These are phyloP conservation scores for Rousettus leschenaultii DNA, from an alignment of 2,113 vertebrate species.

Conservation along the genomic window DNA sequence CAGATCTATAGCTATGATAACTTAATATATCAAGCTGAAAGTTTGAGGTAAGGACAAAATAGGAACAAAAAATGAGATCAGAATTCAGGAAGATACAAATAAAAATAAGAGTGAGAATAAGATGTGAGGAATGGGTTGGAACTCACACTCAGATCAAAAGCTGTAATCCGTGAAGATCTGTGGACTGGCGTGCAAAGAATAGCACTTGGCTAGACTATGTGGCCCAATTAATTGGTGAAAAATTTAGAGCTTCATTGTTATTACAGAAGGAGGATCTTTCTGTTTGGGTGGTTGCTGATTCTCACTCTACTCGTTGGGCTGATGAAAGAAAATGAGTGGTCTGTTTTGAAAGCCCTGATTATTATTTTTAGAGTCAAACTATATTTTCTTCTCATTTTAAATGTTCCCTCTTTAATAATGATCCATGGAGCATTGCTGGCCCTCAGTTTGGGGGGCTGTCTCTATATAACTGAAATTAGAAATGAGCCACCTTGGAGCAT, in stretches of 20 bases:
- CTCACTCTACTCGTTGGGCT: neutral
- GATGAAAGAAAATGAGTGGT: neutral
- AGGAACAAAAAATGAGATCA: neutral
- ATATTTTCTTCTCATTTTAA: neutral
- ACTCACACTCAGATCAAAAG: neutral
- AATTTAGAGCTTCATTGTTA: too few species aligned
- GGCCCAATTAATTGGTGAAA: neutral
- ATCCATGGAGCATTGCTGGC: neutral
- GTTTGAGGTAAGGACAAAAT: neutral
- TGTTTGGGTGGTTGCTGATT: neutral
- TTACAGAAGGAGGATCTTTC: neutral
- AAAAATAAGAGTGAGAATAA: neutral
- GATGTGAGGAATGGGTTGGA: neutral
- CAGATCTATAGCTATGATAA: neutral
- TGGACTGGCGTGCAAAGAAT: neutral
- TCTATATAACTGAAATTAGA: slow-evolving; percentile 7
- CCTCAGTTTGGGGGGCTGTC: slow-evolving; percentile 7
- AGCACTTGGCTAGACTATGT: neutral
- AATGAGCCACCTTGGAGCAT: slow-evolving; percentile 10
- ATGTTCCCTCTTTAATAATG: neutral
- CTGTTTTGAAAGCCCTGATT: neutral
- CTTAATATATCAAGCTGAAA: neutral
- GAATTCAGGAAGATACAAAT: neutral
- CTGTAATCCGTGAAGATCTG: neutral
- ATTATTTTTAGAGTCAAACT: neutral